These are phyloP conservation scores for Embidobia sp. DNA, from an alignment of 2,888 invertebrate genomes.

Conservation along the genomic window DNA sequence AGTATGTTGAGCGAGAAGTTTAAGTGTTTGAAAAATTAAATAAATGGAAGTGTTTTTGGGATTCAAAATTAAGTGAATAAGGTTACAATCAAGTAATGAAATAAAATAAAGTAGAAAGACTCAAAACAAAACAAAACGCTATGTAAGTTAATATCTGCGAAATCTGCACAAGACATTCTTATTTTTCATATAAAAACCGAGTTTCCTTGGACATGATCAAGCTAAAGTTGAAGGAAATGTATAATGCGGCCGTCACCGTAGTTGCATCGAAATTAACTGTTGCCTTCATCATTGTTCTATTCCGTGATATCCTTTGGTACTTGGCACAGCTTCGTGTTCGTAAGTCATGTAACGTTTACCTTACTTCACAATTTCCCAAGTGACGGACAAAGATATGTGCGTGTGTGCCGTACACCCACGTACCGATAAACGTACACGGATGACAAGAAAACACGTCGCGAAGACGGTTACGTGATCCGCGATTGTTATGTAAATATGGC, in stretches of 20 bases:
- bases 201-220: conserved; percentile 10
- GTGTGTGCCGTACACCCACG: conserved; percentile 68
- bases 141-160: too few species aligned
- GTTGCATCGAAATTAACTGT: conserved; percentile 40
- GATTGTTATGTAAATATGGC: conserved; percentile 79
- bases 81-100: too few species aligned
- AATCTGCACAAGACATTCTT: too few species aligned
- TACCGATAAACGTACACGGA: conserved; percentile 50
- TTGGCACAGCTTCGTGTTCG: conserved; percentile 53
- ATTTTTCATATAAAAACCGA: not conserved
- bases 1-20: too few species aligned
- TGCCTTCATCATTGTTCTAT: conserved; percentile 43
- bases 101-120: too few species aligned
- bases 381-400: conserved; percentile 64
- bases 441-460: conserved; percentile 69
- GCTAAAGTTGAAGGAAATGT: conserved; percentile 18
- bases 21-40: too few species aligned
- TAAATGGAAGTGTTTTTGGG: too few species aligned
- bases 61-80: too few species aligned
- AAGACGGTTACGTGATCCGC: conserved; percentile 78
- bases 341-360: conserved; percentile 63
- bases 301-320: conserved; percentile 56
- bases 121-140: too few species aligned
- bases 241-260: conserved; percentile 9
- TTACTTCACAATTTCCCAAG: conserved; percentile 69